Evolutionary conservation across 92 coral and sea anemone genomes (phyloP), one percentile per base, ranked within the genome.

Genomic region (Phenganax stokvisi): DNA sequence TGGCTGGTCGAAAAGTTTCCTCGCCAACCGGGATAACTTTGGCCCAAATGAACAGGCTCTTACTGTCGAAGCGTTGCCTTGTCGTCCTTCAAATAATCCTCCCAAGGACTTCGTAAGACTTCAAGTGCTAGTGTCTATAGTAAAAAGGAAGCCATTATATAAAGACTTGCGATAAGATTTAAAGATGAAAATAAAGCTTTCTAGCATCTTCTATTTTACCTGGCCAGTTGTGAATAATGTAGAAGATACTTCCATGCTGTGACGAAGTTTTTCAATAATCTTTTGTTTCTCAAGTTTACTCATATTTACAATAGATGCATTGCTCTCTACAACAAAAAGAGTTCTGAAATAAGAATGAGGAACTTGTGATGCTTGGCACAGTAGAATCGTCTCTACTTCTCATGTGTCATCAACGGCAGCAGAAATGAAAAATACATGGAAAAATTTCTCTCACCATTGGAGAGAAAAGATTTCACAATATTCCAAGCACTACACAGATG

Each of bases 401-500:
- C 25, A 61, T 2, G 8, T 28, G 8, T 2, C 0, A 12, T 61
- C 28, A 7, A 6, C 67, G 25, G 28, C 8, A 17, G 8, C 20
- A 17, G 7, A 7, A 61, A 17, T 28, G 27, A 61, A 17, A 57
- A 12, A 6, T n/a, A 47, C n/a, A 15, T 71, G 7, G 44, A 15
- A 57, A 63, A 54, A 8, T 9, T 69, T 29, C 31, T 20, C 89
- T 77, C 65, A 90, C 94, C 94, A 56, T 79, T 75, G 11, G 92
- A 89, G 57, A 94, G 88, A 71, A 87, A 94, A 53, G 80, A 86
- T 81, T 94, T 94, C 81, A 94, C 92, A 58, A 94, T 94, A 44
- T 86, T 90, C 98, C 98, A 94, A 2, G 94, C 97, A 64, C 74
- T 90, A 69, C 96, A 89, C 25, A 93, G 89, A 70, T 92, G 92